A percentile compares a stretch with the other conserved stretches of the same genome.
Evolutionary conservation across 1,140 invertebrate genomes (phyloP).

Genomic region (Drusus annulatus): DNA sequence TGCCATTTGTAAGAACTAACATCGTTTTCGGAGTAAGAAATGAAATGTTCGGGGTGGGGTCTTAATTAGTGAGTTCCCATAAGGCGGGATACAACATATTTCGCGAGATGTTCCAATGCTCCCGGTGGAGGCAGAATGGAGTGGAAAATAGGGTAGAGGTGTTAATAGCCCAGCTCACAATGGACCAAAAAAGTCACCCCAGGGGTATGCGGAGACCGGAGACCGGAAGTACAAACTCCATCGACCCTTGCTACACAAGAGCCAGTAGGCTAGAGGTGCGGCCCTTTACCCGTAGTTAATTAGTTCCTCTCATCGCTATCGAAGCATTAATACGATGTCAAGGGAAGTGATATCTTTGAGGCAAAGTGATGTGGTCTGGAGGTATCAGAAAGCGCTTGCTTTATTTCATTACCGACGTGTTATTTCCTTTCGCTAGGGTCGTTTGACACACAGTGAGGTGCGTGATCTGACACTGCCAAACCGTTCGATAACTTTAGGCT

Average conservation of each 20-base stretch:
- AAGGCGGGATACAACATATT: not conserved
- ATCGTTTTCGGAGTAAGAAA: too few relatives aligned
- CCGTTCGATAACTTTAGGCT: not conserved
- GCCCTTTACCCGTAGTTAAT: not conserved
- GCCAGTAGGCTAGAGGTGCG: not conserved
- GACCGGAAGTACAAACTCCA: not conserved
- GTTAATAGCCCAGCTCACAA: slow-evolving; percentile 2
- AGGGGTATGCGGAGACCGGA: not conserved
- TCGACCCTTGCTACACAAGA: too few relatives aligned
- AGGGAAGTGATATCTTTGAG: slow-evolving; percentile 22
- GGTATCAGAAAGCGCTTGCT: not conserved
- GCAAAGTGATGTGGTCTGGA: not conserved
- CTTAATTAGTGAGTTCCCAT: not conserved
- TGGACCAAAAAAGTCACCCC: not conserved
- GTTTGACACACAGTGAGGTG: not conserved
- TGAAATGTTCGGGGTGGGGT: not conserved
- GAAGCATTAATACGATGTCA: slow-evolving; percentile 23
- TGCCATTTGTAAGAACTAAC: too few relatives aligned
- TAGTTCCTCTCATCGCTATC: not conserved
- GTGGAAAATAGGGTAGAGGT: not conserved
- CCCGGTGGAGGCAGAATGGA: not conserved
- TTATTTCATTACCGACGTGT: not conserved
- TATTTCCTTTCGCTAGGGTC: slow-evolving; percentile 6
- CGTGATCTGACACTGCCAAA: not conserved
- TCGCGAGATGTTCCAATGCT: slow-evolving; percentile 1